Evolutionary conservation across 2,888 invertebrate genomes (phyloP).

Genomic region (Strigamia maritima): DNA sequence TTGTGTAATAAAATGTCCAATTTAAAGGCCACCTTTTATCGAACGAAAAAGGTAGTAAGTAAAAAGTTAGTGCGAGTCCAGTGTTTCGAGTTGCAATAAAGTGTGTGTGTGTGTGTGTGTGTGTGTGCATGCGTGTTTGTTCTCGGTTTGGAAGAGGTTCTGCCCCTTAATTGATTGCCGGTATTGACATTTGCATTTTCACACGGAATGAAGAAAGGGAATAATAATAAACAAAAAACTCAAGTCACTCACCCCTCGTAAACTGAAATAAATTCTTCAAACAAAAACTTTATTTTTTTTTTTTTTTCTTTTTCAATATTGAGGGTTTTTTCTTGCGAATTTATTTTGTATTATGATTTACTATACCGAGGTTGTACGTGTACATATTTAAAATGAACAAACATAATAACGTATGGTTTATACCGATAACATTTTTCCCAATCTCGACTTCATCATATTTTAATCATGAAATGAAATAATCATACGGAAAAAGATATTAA

Average conservation of each 20-base stretch:
- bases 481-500: background rate
- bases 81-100: slow-evolving; percentile 27
- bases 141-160: slow-evolving; percentile 25
- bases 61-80: slow-evolving; percentile 9
- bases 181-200: slow-evolving; percentile 30
- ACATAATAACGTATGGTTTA: too few species aligned
- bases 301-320: too few species aligned
- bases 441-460: too few species aligned
- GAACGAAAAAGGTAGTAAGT: background rate
- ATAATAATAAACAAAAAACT: background rate
- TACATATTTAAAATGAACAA: too few species aligned
- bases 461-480: too few species aligned
- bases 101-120: slow-evolving; percentile 16
- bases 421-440: too few species aligned
- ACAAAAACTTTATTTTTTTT: too few species aligned
- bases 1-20: background rate
- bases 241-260: background rate
- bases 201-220: slow-evolving; percentile 8
- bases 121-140: slow-evolving; percentile 28
- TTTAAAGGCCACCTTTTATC: slow-evolving; percentile 7
- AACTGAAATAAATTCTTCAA: background rate
- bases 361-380: too few species aligned
- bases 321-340: too few species aligned
- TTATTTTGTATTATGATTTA: too few species aligned
- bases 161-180: slow-evolving; percentile 30